Base-by-base conservation (phyloP, 2,797 vertebrate genomes). In the Bucorvus abyssinicus region DNA sequence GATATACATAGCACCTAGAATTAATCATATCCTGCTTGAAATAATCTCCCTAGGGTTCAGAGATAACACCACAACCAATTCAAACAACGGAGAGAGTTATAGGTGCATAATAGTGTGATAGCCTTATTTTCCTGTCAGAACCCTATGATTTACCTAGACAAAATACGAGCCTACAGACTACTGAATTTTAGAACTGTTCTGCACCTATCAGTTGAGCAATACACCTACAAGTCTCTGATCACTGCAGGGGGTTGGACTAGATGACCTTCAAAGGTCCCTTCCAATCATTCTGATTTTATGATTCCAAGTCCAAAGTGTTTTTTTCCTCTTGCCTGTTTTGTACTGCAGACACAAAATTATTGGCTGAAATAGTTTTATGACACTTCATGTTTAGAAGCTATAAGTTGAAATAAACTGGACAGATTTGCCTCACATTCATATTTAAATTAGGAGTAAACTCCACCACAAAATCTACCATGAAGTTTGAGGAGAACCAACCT, bases 51-150 rank as follows among this genome's bases (percentile, higher is more conserved):
- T 26, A 47, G 56, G 38, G 34, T 77, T 92, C 82, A 94, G 76
- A 57, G 16, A 55, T 76, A 68, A 56, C 15, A 91, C 30, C 42
- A 77, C 26, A 59, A 63, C 73, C 52, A 82, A 5, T 90, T 69
- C 73, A 70, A 85, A 76, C 50, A 36, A 84, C 63, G n/a, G 44
- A 84, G 63, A 79, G 27, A 69, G 17, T 36, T 92, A 44, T 7
- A 78, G 44, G 32, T 57, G 34, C 15, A 23, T 80, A 79, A 60
- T 23, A 82, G 18, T 15, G 10, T 79, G 27, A 79, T 40, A 77
- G 60, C 27, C 68, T 85, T 83, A 85, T 95, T 87, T 92, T 80
- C 74, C 68, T 91, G 68, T 56, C 87, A 95, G 44, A 56, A 85
- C 45, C 10, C 8, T 75, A 13, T 23, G 50, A 89, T 63, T 78